Percentiles rank a stretch among this genome's conserved stretches.
These are phyloP conservation scores for Coptotermes formosanus DNA, from an alignment of 1,140 invertebrate genomes.

Conservation along the genomic window DNA sequence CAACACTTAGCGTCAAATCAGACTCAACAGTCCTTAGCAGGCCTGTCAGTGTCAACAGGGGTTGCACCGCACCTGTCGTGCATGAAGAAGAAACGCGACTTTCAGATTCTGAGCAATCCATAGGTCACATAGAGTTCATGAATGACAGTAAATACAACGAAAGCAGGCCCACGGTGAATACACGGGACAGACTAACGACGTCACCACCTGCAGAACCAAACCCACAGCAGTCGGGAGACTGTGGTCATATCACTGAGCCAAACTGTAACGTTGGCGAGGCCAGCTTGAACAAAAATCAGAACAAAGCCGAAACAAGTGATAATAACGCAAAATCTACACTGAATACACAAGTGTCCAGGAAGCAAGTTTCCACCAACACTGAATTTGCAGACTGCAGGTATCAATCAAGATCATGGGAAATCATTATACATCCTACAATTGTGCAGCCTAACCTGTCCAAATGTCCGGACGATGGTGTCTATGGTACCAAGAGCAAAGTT, in stretches of 20 bases:
- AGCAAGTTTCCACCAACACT: neutral
- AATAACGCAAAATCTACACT: neutral
- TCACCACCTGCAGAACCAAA: neutral
- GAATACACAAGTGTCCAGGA: neutral
- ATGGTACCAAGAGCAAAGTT: neutral
- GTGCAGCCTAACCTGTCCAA: neutral
- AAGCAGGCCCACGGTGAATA: neutral
- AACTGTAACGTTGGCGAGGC: neutral
- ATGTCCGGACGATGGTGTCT: neutral
- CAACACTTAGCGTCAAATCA: conserved; percentile 20
- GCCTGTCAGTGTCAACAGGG: neutral
- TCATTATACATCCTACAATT: neutral
- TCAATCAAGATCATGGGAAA: neutral
- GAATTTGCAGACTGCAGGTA: neutral
- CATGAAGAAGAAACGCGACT: neutral
- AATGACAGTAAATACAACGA: neutral
- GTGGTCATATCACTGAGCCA: neutral
- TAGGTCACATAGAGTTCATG: neutral
- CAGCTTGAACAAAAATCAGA: neutral
- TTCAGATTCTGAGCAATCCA: neutral
- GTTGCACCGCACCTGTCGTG: neutral
- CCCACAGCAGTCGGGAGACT: neutral
- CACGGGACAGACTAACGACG: neutral
- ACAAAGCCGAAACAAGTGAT: neutral
- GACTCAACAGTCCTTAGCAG: neutral